phyloP scores from a whole-genome alignment of 2,797 vertebrate genomes.

The Acanthiza pusilla region DNA sequence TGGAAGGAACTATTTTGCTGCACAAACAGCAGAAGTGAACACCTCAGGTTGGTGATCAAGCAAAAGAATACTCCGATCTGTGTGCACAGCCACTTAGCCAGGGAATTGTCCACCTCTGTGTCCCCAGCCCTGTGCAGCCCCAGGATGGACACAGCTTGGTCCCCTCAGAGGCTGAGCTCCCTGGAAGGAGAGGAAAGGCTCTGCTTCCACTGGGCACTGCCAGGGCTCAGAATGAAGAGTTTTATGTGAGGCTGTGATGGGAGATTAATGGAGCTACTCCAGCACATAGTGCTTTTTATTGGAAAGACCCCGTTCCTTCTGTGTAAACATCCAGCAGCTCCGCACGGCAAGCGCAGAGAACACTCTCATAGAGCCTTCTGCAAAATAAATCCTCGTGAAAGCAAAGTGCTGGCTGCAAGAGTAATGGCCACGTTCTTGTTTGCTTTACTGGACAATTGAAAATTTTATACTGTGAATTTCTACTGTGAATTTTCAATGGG shows the following conservation, averaged over 20 bases:
- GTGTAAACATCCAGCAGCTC: background rate
- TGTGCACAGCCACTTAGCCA: background rate
- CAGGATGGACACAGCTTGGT: background rate
- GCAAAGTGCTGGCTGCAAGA: background rate
- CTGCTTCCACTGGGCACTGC: background rate
- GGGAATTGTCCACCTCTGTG: background rate
- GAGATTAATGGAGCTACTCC: background rate
- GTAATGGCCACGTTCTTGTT: background rate
- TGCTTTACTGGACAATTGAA: background rate
- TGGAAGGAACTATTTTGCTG: background rate
- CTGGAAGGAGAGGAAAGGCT: background rate
- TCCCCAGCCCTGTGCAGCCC: too few species aligned
- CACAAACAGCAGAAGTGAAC: rapidly evolving
- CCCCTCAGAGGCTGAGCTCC: background rate
- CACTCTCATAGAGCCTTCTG: background rate
- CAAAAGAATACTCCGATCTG: background rate
- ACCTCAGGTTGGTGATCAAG: background rate
- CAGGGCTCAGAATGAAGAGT: background rate
- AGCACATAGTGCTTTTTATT: background rate
- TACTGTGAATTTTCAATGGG: background rate
- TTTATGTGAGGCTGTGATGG: background rate
- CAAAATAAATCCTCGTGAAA: background rate
- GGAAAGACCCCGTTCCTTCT: background rate
- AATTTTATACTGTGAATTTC: background rate
- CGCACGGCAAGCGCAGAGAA: background rate